A percentile compares a stretch with the other conserved stretches of the same genome.
Evolutionary conservation across 2,888 invertebrate genomes (phyloP).

Genomic region (Xestia c-nigrum): DNA sequence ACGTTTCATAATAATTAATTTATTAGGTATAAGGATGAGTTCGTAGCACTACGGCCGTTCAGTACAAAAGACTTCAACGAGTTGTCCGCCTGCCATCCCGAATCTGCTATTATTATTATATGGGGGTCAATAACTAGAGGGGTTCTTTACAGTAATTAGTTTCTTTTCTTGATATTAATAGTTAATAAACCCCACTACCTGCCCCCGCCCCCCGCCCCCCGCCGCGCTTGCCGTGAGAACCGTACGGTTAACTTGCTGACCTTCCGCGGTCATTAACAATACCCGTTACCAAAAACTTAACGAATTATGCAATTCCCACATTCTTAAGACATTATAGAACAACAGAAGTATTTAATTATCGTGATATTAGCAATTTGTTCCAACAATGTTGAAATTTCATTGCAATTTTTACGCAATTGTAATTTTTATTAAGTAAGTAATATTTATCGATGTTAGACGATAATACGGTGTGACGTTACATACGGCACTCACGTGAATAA

Average conservation of each 20-base stretch:
- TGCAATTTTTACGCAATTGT: conserved; percentile 55
- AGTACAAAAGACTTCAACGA: conserved; percentile 88
- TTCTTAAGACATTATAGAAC: conserved; percentile 55
- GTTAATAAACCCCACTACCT: conserved; percentile 18
- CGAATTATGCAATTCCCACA: conserved; percentile 64
- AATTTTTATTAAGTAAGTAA: conserved; percentile 58
- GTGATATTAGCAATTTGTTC: conserved; percentile 61
- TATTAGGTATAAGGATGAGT: conserved; percentile 27
- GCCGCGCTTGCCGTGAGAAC: conserved; percentile 59
- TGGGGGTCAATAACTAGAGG: conserved; percentile 18
- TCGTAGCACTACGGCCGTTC: conserved; percentile 36
- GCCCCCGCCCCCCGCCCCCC: conserved; percentile 8
- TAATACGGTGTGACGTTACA: conserved; percentile 60
- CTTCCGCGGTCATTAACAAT: conserved; percentile 68
- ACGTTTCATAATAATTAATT: conserved; percentile 34
- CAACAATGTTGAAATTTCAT: conserved; percentile 54
- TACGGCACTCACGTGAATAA: conserved; percentile 54
- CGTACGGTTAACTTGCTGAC: conserved; percentile 65
- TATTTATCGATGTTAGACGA: conserved; percentile 57
- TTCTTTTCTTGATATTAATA: conserved; percentile 42
- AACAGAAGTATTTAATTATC: conserved; percentile 54
- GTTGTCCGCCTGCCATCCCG: conserved; percentile 60
- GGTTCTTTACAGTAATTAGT: conserved; percentile 36
- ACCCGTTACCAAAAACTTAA: conserved; percentile 64
- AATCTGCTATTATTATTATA: conserved; percentile 27